phyloP scores from a whole-genome alignment of 2,797 vertebrate genomes.

The Microctenopoma lineatum region DNA sequence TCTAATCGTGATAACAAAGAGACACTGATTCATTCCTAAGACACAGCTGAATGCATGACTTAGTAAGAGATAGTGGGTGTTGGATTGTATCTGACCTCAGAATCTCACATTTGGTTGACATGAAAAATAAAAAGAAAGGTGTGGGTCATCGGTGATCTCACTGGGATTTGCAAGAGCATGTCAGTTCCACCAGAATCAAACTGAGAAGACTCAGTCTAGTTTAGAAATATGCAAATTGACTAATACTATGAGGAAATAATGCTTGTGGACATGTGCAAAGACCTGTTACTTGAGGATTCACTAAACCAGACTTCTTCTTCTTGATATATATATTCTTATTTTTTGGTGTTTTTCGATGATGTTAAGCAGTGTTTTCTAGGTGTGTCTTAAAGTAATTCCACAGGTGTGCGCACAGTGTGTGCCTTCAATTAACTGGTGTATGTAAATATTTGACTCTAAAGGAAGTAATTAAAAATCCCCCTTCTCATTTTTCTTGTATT shows the following conservation, averaged over 20 bases:
- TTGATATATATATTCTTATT: too few species aligned
- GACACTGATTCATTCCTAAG: background rate
- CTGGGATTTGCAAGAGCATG: background rate
- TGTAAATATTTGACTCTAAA: too few species aligned
- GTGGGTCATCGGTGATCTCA: background rate
- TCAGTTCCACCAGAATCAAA: background rate
- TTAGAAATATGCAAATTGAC: background rate
- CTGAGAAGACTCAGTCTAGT: background rate
- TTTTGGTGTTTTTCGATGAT: too few species aligned
- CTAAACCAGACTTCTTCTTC: too few species aligned
- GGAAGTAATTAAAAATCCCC: too few species aligned
- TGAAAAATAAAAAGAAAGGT: background rate
- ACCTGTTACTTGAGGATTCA: background rate
- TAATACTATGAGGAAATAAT: too few species aligned
- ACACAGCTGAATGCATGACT: background rate
- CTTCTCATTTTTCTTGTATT: too few species aligned
- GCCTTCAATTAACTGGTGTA: too few species aligned
- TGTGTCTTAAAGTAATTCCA: too few species aligned
- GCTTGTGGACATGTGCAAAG: too few species aligned
- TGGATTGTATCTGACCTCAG: background rate
- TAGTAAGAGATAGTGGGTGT: conserved; percentile 5
- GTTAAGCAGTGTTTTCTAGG: too few species aligned
- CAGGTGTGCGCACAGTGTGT: too few species aligned
- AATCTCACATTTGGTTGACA: background rate
- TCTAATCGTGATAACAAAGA: background rate